Evolutionary conservation across 2,797 vertebrate genomes (phyloP), one percentile per base, ranked within the genome.

Genomic region (Champsocephalus esox): DNA sequence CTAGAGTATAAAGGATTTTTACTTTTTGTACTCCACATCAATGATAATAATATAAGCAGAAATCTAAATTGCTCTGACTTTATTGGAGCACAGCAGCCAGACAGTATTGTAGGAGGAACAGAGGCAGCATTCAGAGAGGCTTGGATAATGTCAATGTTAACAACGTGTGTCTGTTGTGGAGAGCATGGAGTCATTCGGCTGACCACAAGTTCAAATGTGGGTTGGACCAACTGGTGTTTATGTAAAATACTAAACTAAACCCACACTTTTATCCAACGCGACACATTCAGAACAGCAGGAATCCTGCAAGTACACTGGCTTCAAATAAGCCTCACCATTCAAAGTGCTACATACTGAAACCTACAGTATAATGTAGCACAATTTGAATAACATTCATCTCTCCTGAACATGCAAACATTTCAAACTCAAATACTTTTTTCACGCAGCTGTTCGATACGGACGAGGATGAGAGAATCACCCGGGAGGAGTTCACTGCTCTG

Each of bases 361-460:
- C 7, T 9, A 28, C 28, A 28, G 28, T 28, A 5, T 28, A 28
- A 38, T 38, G 34, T 38, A 9, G 34, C 34, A 9, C 32, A 28
- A 28, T 17, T 57, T 58, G 9, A 10, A 51, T 59, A 21, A 60
- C 12, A 3, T 46, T 49, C 12, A 21, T 66, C n/a, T 61, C 55
- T 48, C 12, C 0, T 44, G 38, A n/a, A 34, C 3, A 7, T 58
- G 5, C 16, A 41, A 50, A 52, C 9, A 52, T 19, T 41, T 34
- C 10, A 55, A 21, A 64, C 3, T 57, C 9, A 51, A 52, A 43
- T 44, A 0, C 1, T 17, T 38, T 38, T 9, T 48, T 58, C 28
- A 1, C 66, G 59, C 86, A 99, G 98, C 94, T 99, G 56, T 99
- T 99, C 77, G 98, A 99, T 88, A 81, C 90, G 6, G 98, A 99